Evolutionary conservation across 1,140 invertebrate species (phyloP), one percentile per base, ranked within the genome.

Genomic region (Cataglyphis hispanica): DNA sequence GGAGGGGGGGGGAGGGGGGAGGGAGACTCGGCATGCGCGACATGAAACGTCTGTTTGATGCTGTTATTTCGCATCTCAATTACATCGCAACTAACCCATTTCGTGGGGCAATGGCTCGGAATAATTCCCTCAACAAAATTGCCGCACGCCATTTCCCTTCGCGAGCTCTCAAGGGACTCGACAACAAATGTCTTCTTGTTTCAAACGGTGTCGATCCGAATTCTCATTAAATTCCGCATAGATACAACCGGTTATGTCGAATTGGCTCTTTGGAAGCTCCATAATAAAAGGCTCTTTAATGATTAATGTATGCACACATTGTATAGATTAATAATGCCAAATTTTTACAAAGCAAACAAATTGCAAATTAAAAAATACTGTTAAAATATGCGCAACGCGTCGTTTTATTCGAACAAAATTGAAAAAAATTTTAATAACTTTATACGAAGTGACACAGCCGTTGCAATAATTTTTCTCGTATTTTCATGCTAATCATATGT

Each of bases 61-160:
- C 56, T 83, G 67, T 83, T 83, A 83, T 83, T 83, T 83, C n/a
- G 67, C 43, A 67, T 83, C 67, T 83, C 78, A 83, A 83, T 83
- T 83, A 83, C 78, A 74, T 83, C 25, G 67, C 67, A 83, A 83
- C 78, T 74, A 83, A 83, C 53, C 67, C 50, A 83, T 83, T 83
- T 83, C 53, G 67, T 74, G 56, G 67, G 53, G 66, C 67, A 83
- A 83, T 83, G 78, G 27, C 67, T 83, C 37, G 67, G 53, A 83
- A 83, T 83, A 72, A 74, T 74, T 83, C 56, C 37, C 78, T 16
- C 53, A 61, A 83, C 53, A 74, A 83, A 83, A 83, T 74, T 83
- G 78, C 40, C 77, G 34, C 77, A 60, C 78, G 67, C 37, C 34
- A 46, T 83, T 83, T 69, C 72, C 53, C 34, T 83, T 40, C 19